These are phyloP conservation scores for Nemotelus pantherinus DNA, from an alignment of 2,888 invertebrate species.

Conservation along the genomic window DNA sequence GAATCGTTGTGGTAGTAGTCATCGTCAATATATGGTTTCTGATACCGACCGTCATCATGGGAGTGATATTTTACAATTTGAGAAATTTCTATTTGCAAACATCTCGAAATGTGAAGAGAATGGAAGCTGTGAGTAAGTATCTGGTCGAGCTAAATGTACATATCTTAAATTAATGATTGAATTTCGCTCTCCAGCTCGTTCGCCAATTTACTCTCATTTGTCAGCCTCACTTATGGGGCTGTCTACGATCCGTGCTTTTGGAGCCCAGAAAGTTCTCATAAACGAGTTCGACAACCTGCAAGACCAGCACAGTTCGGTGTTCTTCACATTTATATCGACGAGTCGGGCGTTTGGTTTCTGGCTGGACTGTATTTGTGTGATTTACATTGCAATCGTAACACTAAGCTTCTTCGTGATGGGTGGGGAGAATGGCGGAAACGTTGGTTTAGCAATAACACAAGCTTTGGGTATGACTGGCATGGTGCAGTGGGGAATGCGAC, in stretches of 20 bases:
- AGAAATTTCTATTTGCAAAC: slow-evolving; percentile 81
- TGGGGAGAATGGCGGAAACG: slow-evolving; percentile 75
- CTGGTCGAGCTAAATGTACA: background rate
- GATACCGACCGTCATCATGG: slow-evolving; percentile 76
- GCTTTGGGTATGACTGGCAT: slow-evolving; percentile 80
- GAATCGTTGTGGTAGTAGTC: slow-evolving; percentile 81
- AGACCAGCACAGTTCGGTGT: slow-evolving; percentile 89
- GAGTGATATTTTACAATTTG: slow-evolving; percentile 77
- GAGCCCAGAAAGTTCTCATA: slow-evolving; percentile 80
- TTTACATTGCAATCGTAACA: slow-evolving; percentile 87
- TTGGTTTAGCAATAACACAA: slow-evolving; percentile 83
- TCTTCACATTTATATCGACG: slow-evolving; percentile 89
- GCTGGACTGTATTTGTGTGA: slow-evolving; percentile 87
- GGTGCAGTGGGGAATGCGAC: slow-evolving; percentile 86
- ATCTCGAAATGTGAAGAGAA: slow-evolving; percentile 81
- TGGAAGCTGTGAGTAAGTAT: slow-evolving; percentile 84
- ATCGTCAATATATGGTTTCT: slow-evolving; percentile 79
- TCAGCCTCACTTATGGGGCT: slow-evolving; percentile 90
- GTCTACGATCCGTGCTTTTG: slow-evolving; percentile 90
- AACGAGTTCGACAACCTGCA: slow-evolving; percentile 84
- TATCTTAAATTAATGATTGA: background rate
- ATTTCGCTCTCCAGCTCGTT: slow-evolving; percentile 73
- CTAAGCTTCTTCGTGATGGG: slow-evolving; percentile 74
- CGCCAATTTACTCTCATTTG: slow-evolving; percentile 93
- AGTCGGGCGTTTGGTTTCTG: slow-evolving; percentile 94